Conservation (phyloP, 2,113 vertebrate genomes). For the Sigmodon hispidus region DNA sequence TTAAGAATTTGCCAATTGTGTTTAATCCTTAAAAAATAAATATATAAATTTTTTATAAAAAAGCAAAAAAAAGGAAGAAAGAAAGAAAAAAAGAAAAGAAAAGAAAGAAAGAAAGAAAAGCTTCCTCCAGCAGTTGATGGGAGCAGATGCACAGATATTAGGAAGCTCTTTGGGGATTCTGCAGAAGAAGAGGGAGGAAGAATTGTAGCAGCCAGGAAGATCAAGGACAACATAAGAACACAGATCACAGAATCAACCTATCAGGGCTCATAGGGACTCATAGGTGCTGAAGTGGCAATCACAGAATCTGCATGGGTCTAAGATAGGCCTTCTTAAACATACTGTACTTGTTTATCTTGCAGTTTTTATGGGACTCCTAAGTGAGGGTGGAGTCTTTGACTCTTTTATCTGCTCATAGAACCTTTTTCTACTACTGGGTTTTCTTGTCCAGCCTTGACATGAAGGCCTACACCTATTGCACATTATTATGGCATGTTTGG, state of each 20-base stretch:
- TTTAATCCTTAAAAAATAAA: no score
- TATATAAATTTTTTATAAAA: no score
- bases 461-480: neutral
- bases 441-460: neutral
- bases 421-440: neutral
- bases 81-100: no score
- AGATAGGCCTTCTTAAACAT: no score
- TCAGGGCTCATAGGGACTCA: neutral
- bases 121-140: neutral
- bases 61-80: no score
- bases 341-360: neutral
- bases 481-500: neutral
- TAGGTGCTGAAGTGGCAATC: neutral
- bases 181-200: neutral
- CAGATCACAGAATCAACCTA: neutral
- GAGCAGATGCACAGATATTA: neutral
- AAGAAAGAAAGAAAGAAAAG: no score
- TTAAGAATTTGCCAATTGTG: no score
- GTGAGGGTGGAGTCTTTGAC: neutral
- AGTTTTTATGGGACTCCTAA: neutral
- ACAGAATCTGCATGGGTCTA: neutral
- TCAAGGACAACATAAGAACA: neutral
- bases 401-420: neutral
- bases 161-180: neutral
- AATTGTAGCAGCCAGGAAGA: neutral